Percentiles rank a stretch among this genome's conserved stretches.
phyloP scores from a whole-genome alignment of 1,140 invertebrate genomes.

The Dermatophagoides farinae region DNA sequence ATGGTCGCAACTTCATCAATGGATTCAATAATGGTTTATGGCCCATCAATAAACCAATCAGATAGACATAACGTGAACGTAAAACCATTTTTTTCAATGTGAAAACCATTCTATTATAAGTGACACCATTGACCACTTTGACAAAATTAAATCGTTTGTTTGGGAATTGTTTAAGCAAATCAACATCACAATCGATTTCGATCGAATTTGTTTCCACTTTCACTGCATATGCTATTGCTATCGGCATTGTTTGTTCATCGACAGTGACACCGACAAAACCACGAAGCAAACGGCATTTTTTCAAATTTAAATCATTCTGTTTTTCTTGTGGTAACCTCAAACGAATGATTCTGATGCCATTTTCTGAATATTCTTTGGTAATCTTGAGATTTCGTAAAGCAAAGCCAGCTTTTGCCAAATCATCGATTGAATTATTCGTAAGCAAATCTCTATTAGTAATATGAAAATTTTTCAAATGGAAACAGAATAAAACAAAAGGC shows the following conservation, averaged over 20 bases:
- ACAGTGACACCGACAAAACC: slow-evolving; percentile 29
- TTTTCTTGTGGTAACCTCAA: slow-evolving; percentile 24
- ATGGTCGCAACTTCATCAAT: background rate
- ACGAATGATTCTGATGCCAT: slow-evolving; percentile 28
- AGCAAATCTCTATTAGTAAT: slow-evolving; percentile 22
- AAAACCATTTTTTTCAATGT: slow-evolving; percentile 23
- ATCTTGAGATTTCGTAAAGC: slow-evolving; percentile 28
- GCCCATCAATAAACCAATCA: slow-evolving; percentile 27
- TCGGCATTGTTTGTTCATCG: slow-evolving; percentile 19
- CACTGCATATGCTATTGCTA: slow-evolving; percentile 20
- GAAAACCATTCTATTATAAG: slow-evolving; percentile 30
- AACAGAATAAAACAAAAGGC: background rate
- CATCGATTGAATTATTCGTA: slow-evolving; percentile 26
- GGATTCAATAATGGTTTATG: slow-evolving; percentile 16
- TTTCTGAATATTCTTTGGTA: slow-evolving; percentile 25
- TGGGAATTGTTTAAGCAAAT: slow-evolving; percentile 22
- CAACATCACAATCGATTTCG: slow-evolving; percentile 29
- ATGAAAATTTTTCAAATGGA: background rate
- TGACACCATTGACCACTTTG: slow-evolving; percentile 33
- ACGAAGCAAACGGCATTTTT: slow-evolving; percentile 28
- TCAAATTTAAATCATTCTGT: slow-evolving; percentile 16
- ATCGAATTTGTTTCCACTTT: slow-evolving; percentile 14
- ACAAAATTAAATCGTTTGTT: slow-evolving; percentile 24
- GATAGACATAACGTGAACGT: slow-evolving; percentile 16
- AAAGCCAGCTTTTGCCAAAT: slow-evolving; percentile 28